Evolutionary conservation across 1,140 invertebrate species (phyloP).

Genomic region (Dryas iulia): DNA sequence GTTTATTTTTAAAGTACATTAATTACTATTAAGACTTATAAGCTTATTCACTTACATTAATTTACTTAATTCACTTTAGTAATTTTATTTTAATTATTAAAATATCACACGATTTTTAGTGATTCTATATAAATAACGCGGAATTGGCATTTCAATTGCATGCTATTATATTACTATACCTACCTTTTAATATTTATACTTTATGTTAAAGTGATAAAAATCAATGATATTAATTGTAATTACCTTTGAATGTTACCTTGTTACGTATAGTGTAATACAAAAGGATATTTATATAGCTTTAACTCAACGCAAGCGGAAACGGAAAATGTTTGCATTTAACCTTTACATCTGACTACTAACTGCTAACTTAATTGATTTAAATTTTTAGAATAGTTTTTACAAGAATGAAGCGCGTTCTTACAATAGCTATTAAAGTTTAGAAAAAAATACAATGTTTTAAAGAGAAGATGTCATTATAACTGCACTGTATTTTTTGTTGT

Average conservation of each 20-base stretch:
- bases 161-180: not conserved
- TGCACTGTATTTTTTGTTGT: too few species aligned
- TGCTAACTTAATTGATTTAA: not conserved
- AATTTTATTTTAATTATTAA: not conserved
- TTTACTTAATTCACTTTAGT: not conserved
- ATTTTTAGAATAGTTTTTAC: not conserved
- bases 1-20: too few species aligned
- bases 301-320: constrained; percentile 6
- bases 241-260: not conserved
- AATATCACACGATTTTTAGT: too few species aligned
- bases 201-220: not conserved
- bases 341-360: not conserved
- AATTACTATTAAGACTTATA: too few species aligned
- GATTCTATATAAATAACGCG: too few species aligned
- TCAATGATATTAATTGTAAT: not conserved
- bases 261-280: not conserved
- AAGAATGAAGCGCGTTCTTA: not conserved
- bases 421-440: not conserved
- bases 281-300: not conserved
- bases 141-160: too few species aligned
- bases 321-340: constrained; percentile 6
- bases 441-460: not conserved
- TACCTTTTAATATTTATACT: not conserved
- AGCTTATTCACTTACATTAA: too few species aligned
- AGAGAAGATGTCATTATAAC: not conserved